Percentiles rank a stretch among this genome's conserved stretches.
Evolutionary conservation across 2,113 vertebrate species (phyloP).

Genomic region (Eurypyga helias): DNA sequence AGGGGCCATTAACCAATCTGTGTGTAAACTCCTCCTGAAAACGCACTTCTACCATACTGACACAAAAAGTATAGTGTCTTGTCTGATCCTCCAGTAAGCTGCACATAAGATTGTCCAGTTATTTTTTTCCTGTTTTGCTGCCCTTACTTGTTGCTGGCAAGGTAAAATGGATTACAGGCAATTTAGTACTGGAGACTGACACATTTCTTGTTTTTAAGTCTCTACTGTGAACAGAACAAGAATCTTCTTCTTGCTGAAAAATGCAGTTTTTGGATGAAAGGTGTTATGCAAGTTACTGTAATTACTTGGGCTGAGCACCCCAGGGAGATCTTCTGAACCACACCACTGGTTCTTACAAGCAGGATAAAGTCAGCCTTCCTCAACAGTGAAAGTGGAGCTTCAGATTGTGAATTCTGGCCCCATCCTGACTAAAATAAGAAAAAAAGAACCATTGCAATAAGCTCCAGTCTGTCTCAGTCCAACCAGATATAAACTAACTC

Average conservation of each 20-base stretch:
- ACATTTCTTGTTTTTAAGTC: not conserved
- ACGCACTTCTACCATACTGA: not conserved
- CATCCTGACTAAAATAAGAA: not conserved
- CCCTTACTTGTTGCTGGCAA: not conserved
- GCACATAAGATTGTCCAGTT: not conserved
- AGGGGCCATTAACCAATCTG: not conserved
- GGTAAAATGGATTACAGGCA: not conserved
- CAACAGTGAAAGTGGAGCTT: not conserved
- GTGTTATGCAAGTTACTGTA: slow-evolving; percentile 41
- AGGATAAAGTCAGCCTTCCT: slow-evolving; percentile 1
- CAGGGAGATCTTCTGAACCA: slow-evolving; percentile 25
- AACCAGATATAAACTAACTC: slow-evolving; percentile 25
- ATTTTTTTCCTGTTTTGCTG: not conserved
- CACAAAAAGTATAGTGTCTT: not conserved
- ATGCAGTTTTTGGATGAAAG: not conserved
- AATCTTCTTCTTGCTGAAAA: slow-evolving; percentile 18
- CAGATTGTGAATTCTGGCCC: not conserved
- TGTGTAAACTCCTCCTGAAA: not conserved
- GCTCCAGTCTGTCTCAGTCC: not conserved
- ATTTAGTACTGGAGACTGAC: not conserved
- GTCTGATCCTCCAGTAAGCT: not conserved
- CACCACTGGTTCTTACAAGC: not conserved
- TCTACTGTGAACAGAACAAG: not conserved
- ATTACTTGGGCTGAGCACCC: slow-evolving; percentile 20
- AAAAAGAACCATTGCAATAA: not conserved